These are phyloP conservation scores for Brachionus rubens DNA, from an alignment of 1,140 invertebrate genomes.

Conservation along the genomic window DNA sequence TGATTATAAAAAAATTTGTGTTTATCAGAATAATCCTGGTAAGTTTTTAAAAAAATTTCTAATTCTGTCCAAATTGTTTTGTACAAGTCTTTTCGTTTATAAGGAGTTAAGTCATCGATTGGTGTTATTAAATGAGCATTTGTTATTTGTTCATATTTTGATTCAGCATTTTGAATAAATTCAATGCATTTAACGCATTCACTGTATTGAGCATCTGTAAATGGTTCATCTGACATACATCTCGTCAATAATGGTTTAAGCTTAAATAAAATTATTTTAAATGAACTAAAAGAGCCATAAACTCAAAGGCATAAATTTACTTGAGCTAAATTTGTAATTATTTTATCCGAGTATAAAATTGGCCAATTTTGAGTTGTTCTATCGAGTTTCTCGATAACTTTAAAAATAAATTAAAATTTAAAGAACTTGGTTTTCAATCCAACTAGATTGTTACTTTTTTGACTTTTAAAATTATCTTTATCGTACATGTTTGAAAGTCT, in stretches of 20 bases:
- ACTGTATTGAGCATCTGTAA: conserved; percentile 27
- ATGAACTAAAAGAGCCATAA: not conserved
- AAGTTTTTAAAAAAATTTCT: not conserved
- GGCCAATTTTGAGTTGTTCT: conserved; percentile 86
- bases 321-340: conserved; percentile 80
- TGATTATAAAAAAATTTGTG: conserved; percentile 37
- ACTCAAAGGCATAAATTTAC: conserved; percentile 62
- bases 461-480: conserved; percentile 48
- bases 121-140: not conserved
- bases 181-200: conserved; percentile 43
- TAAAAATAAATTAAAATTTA: not conserved
- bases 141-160: conserved; percentile 3
- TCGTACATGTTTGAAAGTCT: conserved; percentile 61
- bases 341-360: conserved; percentile 79
- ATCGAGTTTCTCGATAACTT: conserved; percentile 69
- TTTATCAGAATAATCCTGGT: conserved; percentile 40
- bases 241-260: not conserved
- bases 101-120: not conserved
- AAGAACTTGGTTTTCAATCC: not conserved
- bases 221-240: conserved; percentile 4
- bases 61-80: conserved; percentile 37
- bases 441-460: conserved; percentile 56
- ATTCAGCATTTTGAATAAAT: conserved; percentile 35
- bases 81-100: conserved; percentile 13
- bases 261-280: not conserved